Base-by-base conservation (phyloP, 2,888 invertebrate genomes). In the Fragum sueziense region DNA sequence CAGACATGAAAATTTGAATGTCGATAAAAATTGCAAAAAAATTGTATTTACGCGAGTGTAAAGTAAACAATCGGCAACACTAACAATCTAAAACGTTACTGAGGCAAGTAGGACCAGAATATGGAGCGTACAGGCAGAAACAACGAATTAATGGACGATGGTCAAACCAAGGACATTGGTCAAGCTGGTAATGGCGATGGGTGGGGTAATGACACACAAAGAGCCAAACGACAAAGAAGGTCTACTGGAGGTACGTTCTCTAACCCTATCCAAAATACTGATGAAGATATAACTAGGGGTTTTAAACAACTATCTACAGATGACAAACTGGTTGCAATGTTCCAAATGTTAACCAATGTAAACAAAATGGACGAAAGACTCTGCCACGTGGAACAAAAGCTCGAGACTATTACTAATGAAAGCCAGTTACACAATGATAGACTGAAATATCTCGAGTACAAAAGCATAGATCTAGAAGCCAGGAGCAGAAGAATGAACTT, bases 401-500 rank as follows among this genome's bases (percentile, higher is more conserved):
- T 70, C 1, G 17, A 31, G 1, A 11, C 14, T 7, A 33, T 70
- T n/a, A 20, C 4, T 9, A 22, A 51, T 2, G 70, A 70, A 54
- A 54, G 27, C 7, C 1, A 2, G 1, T 17, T 6, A 31, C 31
- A n/a, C 2, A 70, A 70, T 6, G 3, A 1, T 20, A 20, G 57
- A 34, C 7, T 52, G 17, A 69, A 69, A 31, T 17, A 4, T 2
- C n/a, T 69, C 2, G 69, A 69, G 69, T 69, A 69, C n/a, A 47
- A 31, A 31, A 69, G 69, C 22, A 69, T 69, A 29, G 69, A 69
- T 41, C n/a, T 51, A 29, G 69, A 69, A n/a, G 51, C 69, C 17
- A 69, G 69, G 25, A 69, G 52, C n/a, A n/a, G n/a, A n/a, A n/a
- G n/a, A n/a, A n/a, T n/a, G n/a, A n/a, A n/a, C n/a, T n/a, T n/a